A percentile compares a stretch with the other conserved stretches of the same genome.
phyloP scores from a whole-genome alignment of 1,140 invertebrate species.

The Polypedilum pembai region DNA sequence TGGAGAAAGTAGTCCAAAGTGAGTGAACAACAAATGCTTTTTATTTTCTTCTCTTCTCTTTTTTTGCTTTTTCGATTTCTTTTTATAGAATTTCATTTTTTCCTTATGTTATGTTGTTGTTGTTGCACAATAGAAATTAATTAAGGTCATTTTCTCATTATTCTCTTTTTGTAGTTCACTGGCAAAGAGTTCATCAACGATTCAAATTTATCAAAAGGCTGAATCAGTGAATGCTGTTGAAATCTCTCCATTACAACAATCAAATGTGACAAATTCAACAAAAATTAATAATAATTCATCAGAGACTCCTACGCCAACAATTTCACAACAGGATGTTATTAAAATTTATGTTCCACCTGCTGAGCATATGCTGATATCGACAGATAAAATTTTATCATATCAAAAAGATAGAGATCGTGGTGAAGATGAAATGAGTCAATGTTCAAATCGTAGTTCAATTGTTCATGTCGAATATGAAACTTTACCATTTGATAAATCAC shows the following conservation, averaged over 20 bases:
- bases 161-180: slow-evolving; percentile 5
- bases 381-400: slow-evolving; percentile 3
- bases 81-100: slow-evolving; percentile 15
- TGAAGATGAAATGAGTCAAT: slow-evolving; percentile 24
- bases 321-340: slow-evolving; percentile 31
- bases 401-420: neutral
- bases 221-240: neutral
- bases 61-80: neutral
- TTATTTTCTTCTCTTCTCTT: neutral
- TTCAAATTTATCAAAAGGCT: slow-evolving; percentile 11
- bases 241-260: neutral
- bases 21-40: neutral
- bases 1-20: slow-evolving; percentile 30
- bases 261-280: neutral
- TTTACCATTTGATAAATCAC: neutral
- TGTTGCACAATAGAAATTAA: slow-evolving; percentile 4
- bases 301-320: slow-evolving; percentile 30
- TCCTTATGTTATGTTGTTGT: neutral
- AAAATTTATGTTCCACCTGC: slow-evolving; percentile 31
- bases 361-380: neutral
- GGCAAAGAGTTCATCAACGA: slow-evolving; percentile 14
- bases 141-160: neutral
- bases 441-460: slow-evolving; percentile 19
- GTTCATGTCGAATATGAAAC: slow-evolving; percentile 21
- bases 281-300: slow-evolving; percentile 27